Evolutionary conservation across 2,888 invertebrate species (phyloP).

Genomic region (Leptogaster cylindrica): DNA sequence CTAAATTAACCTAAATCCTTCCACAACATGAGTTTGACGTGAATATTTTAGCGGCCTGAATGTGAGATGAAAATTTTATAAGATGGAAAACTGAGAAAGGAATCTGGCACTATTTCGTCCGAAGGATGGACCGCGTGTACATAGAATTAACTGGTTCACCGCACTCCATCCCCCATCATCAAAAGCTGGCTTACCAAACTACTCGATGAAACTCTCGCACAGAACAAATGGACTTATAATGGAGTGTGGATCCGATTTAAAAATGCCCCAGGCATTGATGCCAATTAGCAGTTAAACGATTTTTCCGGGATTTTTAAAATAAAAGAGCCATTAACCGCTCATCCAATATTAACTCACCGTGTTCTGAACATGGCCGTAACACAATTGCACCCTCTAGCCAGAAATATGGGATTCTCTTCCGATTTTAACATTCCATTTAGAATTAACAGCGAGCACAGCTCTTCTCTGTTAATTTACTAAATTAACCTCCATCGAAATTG

Average conservation of each 20-base stretch:
- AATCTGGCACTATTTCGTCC: neutral
- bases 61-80: slow-evolving; percentile 33
- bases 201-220: neutral
- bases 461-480: no score
- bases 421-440: no score
- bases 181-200: neutral
- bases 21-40: slow-evolving; percentile 53
- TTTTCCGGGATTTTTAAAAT: slow-evolving; percentile 8
- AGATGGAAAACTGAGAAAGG: slow-evolving; percentile 20
- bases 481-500: no score
- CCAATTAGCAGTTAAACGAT: slow-evolving; percentile 21
- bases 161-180: neutral
- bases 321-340: no score
- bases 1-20: slow-evolving; percentile 54
- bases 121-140: neutral
- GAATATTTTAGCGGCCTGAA: slow-evolving; percentile 49
- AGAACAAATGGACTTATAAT: slow-evolving; percentile 6
- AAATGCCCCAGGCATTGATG: neutral
- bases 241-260: slow-evolving; percentile 10
- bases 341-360: slow-evolving; percentile 3
- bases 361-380: neutral
- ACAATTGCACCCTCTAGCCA: neutral
- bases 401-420: neutral
- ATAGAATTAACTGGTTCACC: neutral
- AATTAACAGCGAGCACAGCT: no score